These are phyloP conservation scores for Trichonephila clavipes DNA, from an alignment of 1,140 invertebrate species.

Conservation along the genomic window DNA sequence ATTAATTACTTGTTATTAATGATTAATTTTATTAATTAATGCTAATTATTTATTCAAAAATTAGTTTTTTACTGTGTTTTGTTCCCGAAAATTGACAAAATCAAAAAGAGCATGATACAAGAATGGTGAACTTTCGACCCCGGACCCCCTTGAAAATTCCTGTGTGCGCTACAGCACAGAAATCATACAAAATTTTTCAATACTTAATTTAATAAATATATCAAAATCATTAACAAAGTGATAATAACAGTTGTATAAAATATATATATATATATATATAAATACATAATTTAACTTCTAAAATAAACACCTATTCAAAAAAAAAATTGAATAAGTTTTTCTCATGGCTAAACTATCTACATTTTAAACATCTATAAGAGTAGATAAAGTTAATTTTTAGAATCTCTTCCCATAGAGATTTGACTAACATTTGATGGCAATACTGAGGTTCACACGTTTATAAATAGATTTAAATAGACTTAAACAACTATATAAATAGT, in stretches of 20 bases:
- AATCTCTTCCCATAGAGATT: constrained; percentile 56
- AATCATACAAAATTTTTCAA: neutral
- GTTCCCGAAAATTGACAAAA: too few species aligned
- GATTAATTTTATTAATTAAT: too few species aligned
- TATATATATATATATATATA: neutral
- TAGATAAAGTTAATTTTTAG: constrained; percentile 63
- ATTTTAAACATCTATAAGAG: constrained; percentile 57
- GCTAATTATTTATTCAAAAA: too few species aligned
- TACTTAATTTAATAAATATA: neutral
- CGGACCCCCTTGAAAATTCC: too few species aligned
- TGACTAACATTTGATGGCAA: constrained; percentile 65
- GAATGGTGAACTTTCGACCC: too few species aligned
- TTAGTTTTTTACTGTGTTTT: too few species aligned
- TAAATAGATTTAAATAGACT: constrained; percentile 67
- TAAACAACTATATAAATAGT: constrained; percentile 70
- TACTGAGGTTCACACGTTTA: constrained; percentile 68
- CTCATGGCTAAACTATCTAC: constrained; percentile 56
- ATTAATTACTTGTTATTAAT: too few species aligned
- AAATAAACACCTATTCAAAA: constrained; percentile 16
- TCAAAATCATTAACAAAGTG: neutral
- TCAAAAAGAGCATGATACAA: too few species aligned
- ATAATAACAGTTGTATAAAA: constrained; percentile 16
- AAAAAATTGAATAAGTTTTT: constrained; percentile 7
- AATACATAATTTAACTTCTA: constrained; percentile 8
- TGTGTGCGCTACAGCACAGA: too few species aligned